These are phyloP conservation scores for Caenorhabditis remanei DNA, from an alignment of 1,140 invertebrate genomes.

Conservation along the genomic window DNA sequence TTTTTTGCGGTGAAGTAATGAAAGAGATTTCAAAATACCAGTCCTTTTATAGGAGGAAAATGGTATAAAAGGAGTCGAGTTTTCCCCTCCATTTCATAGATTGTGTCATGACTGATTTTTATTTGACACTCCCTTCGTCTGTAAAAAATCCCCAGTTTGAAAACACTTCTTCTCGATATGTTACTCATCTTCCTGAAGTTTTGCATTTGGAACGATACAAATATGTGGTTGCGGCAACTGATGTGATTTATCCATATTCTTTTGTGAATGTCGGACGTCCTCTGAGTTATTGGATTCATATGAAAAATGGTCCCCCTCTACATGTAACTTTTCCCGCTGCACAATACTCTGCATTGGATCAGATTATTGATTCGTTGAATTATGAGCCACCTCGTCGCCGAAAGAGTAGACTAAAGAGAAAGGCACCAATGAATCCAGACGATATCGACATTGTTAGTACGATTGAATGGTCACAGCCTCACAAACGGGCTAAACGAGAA, in stretches of 20 bases:
- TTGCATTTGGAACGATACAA: neutral
- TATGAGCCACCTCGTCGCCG: neutral
- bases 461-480: too few relatives aligned
- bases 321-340: neutral
- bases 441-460: too few relatives aligned
- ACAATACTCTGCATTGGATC: neutral
- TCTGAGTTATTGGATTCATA: neutral
- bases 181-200: neutral
- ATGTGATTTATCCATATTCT: neutral
- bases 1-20: neutral
- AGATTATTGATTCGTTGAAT: neutral
- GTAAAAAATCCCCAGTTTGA: neutral
- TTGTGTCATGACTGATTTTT: neutral
- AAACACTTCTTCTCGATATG: constrained; percentile 12
- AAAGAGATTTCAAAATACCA: neutral
- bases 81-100: neutral
- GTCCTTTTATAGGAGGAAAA: neutral
- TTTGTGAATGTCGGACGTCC: neutral
- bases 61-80: neutral
- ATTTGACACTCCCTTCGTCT: neutral
- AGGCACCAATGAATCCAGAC: neutral
- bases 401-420: neutral
- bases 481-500: too few relatives aligned
- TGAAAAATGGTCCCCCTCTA: neutral
- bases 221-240: neutral